Percentiles rank a stretch among this genome's conserved stretches.
Evolutionary conservation across 2,113 vertebrate species (phyloP).

Genomic region (Alces alces): DNA sequence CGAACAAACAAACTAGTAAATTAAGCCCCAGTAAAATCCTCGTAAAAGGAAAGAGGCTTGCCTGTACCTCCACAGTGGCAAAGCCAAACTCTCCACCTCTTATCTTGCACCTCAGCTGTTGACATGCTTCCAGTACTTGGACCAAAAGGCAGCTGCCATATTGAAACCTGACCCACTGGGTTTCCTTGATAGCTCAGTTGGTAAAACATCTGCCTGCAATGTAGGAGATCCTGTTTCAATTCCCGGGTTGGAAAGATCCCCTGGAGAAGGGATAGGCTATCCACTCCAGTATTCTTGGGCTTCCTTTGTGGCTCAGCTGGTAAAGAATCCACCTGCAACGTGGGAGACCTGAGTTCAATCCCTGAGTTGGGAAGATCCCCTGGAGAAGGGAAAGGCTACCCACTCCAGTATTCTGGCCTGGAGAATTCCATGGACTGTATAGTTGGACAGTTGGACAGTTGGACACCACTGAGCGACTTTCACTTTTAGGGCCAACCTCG

Average conservation of each 20-base stretch:
- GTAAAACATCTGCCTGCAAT: not conserved
- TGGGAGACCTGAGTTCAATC: not conserved
- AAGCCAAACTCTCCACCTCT: not conserved
- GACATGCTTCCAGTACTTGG: not conserved
- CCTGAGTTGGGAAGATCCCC: not conserved
- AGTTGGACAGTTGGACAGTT: too few species aligned
- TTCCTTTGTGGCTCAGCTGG: not conserved
- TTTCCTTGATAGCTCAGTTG: not conserved
- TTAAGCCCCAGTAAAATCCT: not conserved
- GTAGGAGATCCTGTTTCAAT: not conserved
- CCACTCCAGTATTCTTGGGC: not conserved
- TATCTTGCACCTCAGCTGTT: not conserved
- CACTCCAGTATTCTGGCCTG: not conserved
- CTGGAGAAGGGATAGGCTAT: not conserved
- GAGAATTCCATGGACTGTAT: not conserved
- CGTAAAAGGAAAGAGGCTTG: not conserved
- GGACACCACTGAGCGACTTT: fast-evolving
- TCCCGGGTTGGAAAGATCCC: not conserved
- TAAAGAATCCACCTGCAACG: not conserved
- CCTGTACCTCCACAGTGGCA: not conserved
- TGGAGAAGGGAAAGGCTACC: not conserved
- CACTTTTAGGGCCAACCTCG: not conserved
- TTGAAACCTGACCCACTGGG: not conserved
- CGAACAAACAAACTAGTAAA: not conserved
- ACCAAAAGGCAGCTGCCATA: not conserved